Conservation (phyloP, 2,797 vertebrate species). For the Atherinosoma microstoma region DNA sequence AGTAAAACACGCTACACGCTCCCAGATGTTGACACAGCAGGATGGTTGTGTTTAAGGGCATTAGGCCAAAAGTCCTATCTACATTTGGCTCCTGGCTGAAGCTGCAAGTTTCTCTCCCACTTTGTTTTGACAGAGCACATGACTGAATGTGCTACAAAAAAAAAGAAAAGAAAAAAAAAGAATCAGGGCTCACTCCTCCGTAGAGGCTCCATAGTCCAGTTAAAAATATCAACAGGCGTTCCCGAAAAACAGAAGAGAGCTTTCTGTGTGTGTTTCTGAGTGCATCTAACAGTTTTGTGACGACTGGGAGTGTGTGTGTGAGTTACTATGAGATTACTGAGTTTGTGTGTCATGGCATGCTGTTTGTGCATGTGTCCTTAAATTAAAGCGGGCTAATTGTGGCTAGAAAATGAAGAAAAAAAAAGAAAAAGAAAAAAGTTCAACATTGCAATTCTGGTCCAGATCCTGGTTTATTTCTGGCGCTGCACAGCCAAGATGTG, state of each 20-base stretch:
- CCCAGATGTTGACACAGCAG: constrained; percentile 39
- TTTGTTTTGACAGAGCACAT: constrained; percentile 56
- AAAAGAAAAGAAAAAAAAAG: background rate
- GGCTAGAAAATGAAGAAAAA: constrained; percentile 27
- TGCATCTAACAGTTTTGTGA: constrained; percentile 28
- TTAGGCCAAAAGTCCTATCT: constrained; percentile 29
- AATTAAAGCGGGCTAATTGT: constrained; percentile 45
- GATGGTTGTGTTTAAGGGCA: constrained; percentile 34
- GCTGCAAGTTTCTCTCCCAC: constrained; percentile 36
- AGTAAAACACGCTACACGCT: constrained; percentile 2
- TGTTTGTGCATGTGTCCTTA: constrained; percentile 16
- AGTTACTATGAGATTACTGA: constrained; percentile 26
- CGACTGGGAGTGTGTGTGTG: constrained; percentile 8
- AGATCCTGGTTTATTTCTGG: constrained; percentile 68
- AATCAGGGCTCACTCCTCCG: constrained; percentile 1
- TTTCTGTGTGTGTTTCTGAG: constrained; percentile 19
- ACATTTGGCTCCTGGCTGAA: constrained; percentile 13
- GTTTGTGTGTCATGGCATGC: constrained; percentile 6
- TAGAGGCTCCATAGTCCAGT: background rate
- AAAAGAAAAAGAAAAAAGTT: constrained; percentile 30
- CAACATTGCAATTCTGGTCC: constrained; percentile 56
- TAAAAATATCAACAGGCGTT: constrained; percentile 66
- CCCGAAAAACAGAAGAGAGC: constrained; percentile 20
- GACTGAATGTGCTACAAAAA: constrained; percentile 35
- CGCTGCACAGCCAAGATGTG: constrained; percentile 32